Evolutionary conservation across 2,888 invertebrate species (phyloP).

Genomic region (Apocheima hispidaria): DNA sequence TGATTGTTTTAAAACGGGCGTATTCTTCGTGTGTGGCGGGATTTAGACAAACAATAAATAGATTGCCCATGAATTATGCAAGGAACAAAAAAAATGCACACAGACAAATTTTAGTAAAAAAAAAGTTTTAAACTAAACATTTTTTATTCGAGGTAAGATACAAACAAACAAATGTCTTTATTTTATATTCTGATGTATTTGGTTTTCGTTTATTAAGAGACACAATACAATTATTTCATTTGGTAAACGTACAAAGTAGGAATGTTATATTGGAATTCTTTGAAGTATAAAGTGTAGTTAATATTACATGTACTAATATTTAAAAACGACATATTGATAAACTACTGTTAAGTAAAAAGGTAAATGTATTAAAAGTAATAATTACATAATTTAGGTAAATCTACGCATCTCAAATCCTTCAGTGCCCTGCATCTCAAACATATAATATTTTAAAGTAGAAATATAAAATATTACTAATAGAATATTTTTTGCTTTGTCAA

Average conservation of each 20-base stretch:
- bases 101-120: no score
- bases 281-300: slow-evolving; percentile 15
- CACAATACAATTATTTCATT: slow-evolving; percentile 30
- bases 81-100: no score
- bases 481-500: neutral
- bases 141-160: neutral
- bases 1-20: no score
- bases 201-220: slow-evolving; percentile 40
- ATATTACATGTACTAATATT: slow-evolving; percentile 4
- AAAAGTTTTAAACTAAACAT: no score
- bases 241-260: slow-evolving; percentile 18
- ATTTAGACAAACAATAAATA: no score
- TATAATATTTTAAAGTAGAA: neutral
- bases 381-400: slow-evolving; percentile 16
- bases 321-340: slow-evolving; percentile 18
- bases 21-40: no score
- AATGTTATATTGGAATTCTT: slow-evolving; percentile 10
- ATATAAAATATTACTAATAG: slow-evolving; percentile 8
- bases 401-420: slow-evolving; percentile 73
- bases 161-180: slow-evolving; percentile 6
- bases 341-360: slow-evolving; percentile 20
- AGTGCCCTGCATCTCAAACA: slow-evolving; percentile 59
- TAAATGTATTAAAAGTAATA: slow-evolving; percentile 28
- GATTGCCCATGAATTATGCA: no score
- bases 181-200: slow-evolving; percentile 27